Evolutionary conservation across 2,113 vertebrate genomes (phyloP).

Genomic region (Orthonyx spaldingii): DNA sequence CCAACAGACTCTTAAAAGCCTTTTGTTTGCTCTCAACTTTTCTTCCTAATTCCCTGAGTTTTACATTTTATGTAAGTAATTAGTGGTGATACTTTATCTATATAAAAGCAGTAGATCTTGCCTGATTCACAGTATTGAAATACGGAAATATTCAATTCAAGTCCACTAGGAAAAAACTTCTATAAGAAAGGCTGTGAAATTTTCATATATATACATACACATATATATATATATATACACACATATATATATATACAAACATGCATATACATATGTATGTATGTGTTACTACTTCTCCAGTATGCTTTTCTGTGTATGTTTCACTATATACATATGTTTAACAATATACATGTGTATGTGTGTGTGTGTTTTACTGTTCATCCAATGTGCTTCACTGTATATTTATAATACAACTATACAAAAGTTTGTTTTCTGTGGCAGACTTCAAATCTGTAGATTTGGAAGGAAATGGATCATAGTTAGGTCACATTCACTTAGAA

Average conservation of each 20-base stretch:
- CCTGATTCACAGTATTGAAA: background rate
- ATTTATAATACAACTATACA: background rate
- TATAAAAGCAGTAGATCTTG: background rate
- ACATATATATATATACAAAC: background rate
- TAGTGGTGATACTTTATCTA: background rate
- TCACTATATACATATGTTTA: background rate
- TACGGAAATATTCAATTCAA: background rate
- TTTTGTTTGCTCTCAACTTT: background rate
- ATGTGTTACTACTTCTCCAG: background rate
- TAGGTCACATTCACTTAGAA: background rate
- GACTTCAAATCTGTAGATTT: background rate
- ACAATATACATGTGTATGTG: too few species aligned
- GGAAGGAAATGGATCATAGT: background rate
- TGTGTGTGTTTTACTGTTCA: background rate
- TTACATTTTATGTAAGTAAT: background rate
- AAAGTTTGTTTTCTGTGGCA: background rate
- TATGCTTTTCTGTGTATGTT: background rate
- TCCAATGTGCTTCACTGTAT: background rate
- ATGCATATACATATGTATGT: fast-evolving
- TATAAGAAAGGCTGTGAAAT: background rate
- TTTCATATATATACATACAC: fast-evolving
- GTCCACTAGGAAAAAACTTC: background rate
- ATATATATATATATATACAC: fast-evolving
- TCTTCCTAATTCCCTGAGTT: background rate
- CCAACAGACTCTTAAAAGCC: background rate